A percentile compares a stretch with the other conserved stretches of the same genome.
Conservation (phyloP, 2,113 vertebrate genomes). For the Tragulus kanchil region DNA sequence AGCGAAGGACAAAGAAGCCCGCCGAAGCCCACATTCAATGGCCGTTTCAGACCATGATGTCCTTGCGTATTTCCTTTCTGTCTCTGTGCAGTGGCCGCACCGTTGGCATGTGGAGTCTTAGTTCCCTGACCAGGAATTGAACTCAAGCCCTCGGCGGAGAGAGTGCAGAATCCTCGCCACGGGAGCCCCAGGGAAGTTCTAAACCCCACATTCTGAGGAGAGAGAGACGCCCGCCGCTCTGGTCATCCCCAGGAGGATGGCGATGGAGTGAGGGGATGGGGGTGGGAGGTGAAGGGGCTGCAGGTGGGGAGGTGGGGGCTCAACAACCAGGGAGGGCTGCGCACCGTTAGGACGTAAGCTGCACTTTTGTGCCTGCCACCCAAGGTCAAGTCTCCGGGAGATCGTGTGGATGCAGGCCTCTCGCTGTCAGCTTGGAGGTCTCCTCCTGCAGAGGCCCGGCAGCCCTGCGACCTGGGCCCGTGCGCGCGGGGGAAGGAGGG, state of each 20-base stretch:
- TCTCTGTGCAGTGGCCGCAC: not conserved
- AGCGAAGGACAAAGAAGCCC: not conserved
- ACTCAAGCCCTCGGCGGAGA: not conserved
- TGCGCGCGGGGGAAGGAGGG: not conserved
- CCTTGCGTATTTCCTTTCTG: not conserved
- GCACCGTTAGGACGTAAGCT: not conserved
- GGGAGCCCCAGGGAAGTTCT: not conserved
- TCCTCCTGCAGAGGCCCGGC: not conserved
- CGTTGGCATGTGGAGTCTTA: not conserved
- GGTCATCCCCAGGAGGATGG: fast-evolving
- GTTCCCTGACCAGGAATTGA: not conserved
- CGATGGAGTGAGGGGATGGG: too few relatives aligned
- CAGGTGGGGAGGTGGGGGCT: not conserved
- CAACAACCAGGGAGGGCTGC: not conserved
- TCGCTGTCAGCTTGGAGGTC: too few relatives aligned
- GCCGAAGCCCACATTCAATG: not conserved
- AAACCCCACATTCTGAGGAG: not conserved
- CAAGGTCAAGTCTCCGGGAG: not conserved
- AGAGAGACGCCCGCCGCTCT: not conserved
- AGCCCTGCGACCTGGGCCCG: not conserved
- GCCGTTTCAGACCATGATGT: not conserved
- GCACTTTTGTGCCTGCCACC: too few relatives aligned
- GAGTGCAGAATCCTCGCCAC: not conserved
- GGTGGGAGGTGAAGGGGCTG: too few relatives aligned
- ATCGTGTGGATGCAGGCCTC: fast-evolving